phyloP scores from a whole-genome alignment of 2,113 vertebrate genomes.

The Cololabis saira region DNA sequence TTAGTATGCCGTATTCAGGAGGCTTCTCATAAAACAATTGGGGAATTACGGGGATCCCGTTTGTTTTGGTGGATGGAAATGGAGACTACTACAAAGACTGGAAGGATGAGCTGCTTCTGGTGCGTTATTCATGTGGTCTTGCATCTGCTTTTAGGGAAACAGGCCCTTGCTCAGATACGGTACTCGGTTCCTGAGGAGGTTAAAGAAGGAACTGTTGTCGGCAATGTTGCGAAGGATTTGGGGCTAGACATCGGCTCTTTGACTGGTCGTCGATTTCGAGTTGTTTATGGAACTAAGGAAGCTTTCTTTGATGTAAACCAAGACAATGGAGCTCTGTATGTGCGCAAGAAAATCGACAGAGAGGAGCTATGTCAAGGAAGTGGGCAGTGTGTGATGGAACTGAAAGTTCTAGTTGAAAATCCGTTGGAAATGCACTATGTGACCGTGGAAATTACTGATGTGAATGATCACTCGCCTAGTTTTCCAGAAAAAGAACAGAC shows the following conservation, averaged over 20 bases:
- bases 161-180: conserved; percentile 56
- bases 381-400: conserved; percentile 59
- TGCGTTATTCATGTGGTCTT: neutral
- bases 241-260: conserved; percentile 60
- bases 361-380: conserved; percentile 61
- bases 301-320: conserved; percentile 69
- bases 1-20: neutral
- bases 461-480: conserved; percentile 71
- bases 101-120: neutral
- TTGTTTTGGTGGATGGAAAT: conserved; percentile 22
- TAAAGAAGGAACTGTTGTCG: conserved; percentile 63
- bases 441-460: conserved; percentile 67
- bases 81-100: neutral
- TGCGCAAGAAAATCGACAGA: conserved; percentile 69
- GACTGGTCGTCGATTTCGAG: conserved; percentile 61
- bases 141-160: conserved; percentile 17
- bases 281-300: conserved; percentile 63
- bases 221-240: conserved; percentile 76
- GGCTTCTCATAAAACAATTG: neutral
- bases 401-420: conserved; percentile 73
- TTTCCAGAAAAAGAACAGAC: conserved; percentile 60
- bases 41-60: neutral
- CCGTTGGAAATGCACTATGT: conserved; percentile 76
- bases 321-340: conserved; percentile 75
- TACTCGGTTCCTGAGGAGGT: conserved; percentile 76